A percentile compares a stretch with the other conserved stretches of the same genome.
Evolutionary conservation across 2,888 invertebrate species (phyloP).

Genomic region (Mycalesis mineus): DNA sequence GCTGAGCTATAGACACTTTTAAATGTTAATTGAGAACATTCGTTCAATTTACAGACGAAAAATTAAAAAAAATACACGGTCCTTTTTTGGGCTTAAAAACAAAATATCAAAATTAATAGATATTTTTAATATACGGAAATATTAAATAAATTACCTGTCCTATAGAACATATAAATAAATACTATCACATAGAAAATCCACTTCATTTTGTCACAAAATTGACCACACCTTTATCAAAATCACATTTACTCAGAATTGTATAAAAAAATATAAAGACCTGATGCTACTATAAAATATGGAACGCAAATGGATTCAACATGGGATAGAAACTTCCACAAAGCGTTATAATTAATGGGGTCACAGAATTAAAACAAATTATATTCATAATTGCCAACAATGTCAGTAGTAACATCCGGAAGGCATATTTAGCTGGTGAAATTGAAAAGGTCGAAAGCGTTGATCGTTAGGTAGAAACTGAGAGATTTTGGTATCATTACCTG

Average conservation of each 20-base stretch:
- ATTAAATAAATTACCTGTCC: conserved; percentile 45
- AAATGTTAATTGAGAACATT: too few species aligned
- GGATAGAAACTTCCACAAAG: conserved; percentile 28
- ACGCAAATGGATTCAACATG: conserved; percentile 33
- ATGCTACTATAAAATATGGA: conserved; percentile 26
- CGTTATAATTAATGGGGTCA: conserved; percentile 37
- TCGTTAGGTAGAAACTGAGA: neutral
- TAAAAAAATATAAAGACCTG: conserved; percentile 18
- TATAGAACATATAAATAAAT: conserved; percentile 53
- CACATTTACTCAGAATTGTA: neutral
- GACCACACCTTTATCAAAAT: conserved; percentile 6
- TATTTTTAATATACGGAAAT: neutral
- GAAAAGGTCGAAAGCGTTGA: conserved; percentile 26
- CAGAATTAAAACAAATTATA: conserved; percentile 37
- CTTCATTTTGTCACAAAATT: conserved; percentile 45
- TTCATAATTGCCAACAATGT: conserved; percentile 31
- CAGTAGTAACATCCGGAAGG: conserved; percentile 26
- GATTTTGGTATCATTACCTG: neutral
- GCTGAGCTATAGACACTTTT: too few species aligned
- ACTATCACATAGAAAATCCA: conserved; percentile 55
- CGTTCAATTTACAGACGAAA: too few species aligned
- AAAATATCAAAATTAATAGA: too few species aligned
- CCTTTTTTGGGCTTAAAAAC: too few species aligned
- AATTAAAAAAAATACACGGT: too few species aligned
- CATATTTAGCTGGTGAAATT: conserved; percentile 25